Conservation (phyloP, 53 echinoderm and acorn worm species). For the Glandiceps talaboti region DNA sequence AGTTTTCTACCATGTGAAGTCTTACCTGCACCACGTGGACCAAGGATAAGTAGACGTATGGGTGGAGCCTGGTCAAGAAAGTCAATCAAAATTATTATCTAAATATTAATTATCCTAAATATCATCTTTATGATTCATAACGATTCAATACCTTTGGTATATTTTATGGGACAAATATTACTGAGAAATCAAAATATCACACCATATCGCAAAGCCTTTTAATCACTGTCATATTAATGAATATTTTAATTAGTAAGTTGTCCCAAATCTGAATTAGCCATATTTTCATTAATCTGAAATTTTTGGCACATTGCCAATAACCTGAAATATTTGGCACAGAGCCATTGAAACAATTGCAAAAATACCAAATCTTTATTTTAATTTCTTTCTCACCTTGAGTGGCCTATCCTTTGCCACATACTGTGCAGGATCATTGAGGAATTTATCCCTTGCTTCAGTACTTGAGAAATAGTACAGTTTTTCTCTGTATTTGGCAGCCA, state of each 20-base stretch:
- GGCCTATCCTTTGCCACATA: constrained; percentile 67
- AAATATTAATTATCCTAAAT: background rate
- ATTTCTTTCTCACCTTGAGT: constrained; percentile 32
- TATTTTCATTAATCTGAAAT: too few relatives aligned
- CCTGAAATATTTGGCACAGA: too few relatives aligned
- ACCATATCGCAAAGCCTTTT: too few relatives aligned
- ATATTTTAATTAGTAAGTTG: too few relatives aligned
- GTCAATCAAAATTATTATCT: background rate
- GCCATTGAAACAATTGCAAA: too few relatives aligned
- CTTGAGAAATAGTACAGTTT: constrained; percentile 83
- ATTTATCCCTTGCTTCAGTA: constrained; percentile 54
- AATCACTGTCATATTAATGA: too few relatives aligned
- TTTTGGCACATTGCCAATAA: too few relatives aligned
- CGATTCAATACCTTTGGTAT: background rate
- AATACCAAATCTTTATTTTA: too few relatives aligned
- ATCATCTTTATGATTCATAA: background rate
- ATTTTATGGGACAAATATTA: background rate
- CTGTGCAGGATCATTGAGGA: constrained; percentile 44
- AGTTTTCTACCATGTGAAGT: constrained; percentile 71
- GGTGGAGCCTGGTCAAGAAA: constrained; percentile 61
- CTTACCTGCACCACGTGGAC: constrained; percentile 88
- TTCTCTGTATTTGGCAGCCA: constrained; percentile 81
- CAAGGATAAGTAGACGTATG: constrained; percentile 70
- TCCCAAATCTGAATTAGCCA: too few relatives aligned
- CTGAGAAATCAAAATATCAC: too few relatives aligned